Evolutionary conservation across 92 coral and sea anemone species (phyloP).

Genomic region (Galaxea fascicularis): DNA sequence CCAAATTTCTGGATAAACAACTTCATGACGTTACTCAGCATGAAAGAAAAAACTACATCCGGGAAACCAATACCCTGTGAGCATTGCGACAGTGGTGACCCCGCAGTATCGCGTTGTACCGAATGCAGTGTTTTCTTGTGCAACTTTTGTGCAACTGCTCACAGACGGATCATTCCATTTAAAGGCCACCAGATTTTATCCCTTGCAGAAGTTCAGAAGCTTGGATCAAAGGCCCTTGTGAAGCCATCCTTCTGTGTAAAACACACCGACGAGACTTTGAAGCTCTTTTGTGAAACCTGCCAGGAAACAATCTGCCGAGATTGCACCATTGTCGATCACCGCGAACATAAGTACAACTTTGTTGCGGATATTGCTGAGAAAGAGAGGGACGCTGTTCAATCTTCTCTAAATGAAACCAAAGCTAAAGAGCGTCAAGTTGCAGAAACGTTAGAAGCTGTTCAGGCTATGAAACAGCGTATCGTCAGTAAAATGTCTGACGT

Average conservation of each 20-base stretch:
- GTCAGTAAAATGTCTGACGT: constrained; percentile 25
- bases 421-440: constrained; percentile 39
- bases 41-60: constrained; percentile 3
- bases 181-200: constrained; percentile 70
- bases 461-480: constrained; percentile 39
- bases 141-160: constrained; percentile 73
- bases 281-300: constrained; percentile 81
- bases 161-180: constrained; percentile 54
- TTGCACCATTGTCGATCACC: constrained; percentile 84
- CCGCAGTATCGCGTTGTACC: constrained; percentile 66
- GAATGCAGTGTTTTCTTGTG: constrained; percentile 75
- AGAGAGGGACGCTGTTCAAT: constrained; percentile 38
- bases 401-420: constrained; percentile 39
- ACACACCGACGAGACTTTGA: constrained; percentile 73
- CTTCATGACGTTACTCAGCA: constrained; percentile 49
- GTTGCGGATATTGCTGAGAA: constrained; percentile 50
- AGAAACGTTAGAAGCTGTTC: constrained; percentile 27
- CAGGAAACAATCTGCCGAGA: constrained; percentile 82
- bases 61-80: constrained; percentile 58
- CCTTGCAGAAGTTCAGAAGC: constrained; percentile 62
- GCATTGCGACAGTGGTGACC: constrained; percentile 72
- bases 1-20: constrained; percentile 80
- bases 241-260: constrained; percentile 64
- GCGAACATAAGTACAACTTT: constrained; percentile 62
- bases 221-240: constrained; percentile 48